Conservation (phyloP, 2,113 vertebrate species). For the Myiopsitta monachus region DNA sequence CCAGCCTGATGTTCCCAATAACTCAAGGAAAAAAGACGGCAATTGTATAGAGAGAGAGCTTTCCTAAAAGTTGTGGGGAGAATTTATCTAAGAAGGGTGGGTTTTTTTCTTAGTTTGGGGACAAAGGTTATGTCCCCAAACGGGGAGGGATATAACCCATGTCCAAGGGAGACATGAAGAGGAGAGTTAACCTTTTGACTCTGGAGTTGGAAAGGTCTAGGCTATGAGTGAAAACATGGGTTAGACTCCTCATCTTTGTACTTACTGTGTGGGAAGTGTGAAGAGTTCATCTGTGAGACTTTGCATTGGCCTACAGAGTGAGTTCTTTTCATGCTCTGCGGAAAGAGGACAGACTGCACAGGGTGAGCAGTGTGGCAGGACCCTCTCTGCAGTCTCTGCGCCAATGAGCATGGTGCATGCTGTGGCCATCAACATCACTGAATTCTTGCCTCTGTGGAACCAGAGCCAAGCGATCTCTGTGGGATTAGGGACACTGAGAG, state of each 20-base stretch:
- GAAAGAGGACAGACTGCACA: fast-evolving
- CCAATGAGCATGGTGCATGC: fast-evolving
- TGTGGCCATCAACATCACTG: neutral
- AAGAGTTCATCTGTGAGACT: neutral
- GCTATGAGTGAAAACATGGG: neutral
- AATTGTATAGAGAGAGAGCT: neutral
- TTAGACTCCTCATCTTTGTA: neutral
- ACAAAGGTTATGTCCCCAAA: neutral
- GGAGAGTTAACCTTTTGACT: neutral
- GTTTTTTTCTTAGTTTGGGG: fast-evolving
- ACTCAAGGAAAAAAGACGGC: neutral
- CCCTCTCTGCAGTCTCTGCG: neutral
- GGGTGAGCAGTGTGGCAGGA: neutral
- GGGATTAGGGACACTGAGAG: neutral
- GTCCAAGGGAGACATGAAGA: neutral
- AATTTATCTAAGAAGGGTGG: neutral
- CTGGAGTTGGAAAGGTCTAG: neutral
- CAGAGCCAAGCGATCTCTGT: neutral
- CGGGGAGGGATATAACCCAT: neutral
- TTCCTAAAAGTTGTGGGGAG: neutral
- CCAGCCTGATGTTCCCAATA: neutral
- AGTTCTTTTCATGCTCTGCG: neutral
- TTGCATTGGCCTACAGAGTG: neutral
- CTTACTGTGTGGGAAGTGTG: neutral
- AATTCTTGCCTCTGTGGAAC: neutral